Percentiles rank a stretch among this genome's conserved stretches.
These are phyloP conservation scores for Ormyrus rosae DNA, from an alignment of 2,888 invertebrate genomes.

Conservation along the genomic window DNA sequence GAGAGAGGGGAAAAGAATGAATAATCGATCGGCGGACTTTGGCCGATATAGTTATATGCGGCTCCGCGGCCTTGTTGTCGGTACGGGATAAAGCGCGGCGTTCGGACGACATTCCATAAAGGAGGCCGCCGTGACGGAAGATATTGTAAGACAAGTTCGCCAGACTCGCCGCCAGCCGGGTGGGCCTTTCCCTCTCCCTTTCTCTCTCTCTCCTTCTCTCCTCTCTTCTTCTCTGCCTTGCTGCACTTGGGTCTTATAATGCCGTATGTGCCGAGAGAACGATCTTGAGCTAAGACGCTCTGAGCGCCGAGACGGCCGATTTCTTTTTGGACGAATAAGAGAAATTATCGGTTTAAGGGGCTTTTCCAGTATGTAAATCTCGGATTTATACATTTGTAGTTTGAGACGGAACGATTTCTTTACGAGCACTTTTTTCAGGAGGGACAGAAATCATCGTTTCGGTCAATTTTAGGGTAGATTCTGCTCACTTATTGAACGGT, in stretches of 20 bases:
- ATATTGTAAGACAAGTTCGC: conserved; percentile 74
- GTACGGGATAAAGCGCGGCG: conserved; percentile 34
- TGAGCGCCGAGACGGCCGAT: too few relatives aligned
- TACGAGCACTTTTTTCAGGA: too few relatives aligned
- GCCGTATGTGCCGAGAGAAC: too few relatives aligned
- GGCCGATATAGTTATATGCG: conserved; percentile 45
- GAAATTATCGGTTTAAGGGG: too few relatives aligned
- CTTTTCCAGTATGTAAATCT: too few relatives aligned
- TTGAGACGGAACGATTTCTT: too few relatives aligned
- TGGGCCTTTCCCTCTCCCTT: conserved; percentile 60
- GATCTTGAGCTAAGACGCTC: too few relatives aligned
- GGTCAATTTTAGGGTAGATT: too few relatives aligned
- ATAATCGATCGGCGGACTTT: conserved; percentile 45
- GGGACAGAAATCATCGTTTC: too few relatives aligned
- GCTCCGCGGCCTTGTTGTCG: conserved; percentile 3
- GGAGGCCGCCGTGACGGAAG: conserved; percentile 74
- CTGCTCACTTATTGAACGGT: too few relatives aligned
- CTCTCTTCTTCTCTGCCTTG: conserved; percentile 1
- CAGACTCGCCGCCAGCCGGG: conserved; percentile 66
- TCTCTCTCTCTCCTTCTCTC: conserved; percentile 11
- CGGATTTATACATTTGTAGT: too few relatives aligned
- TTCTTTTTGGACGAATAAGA: too few relatives aligned
- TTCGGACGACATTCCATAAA: conserved; percentile 69
- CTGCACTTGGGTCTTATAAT: conserved; percentile 5
- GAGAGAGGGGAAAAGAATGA: conserved; percentile 38